These are phyloP conservation scores for Ahaetulla prasina DNA, from an alignment of 2,113 vertebrate genomes.

Conservation along the genomic window DNA sequence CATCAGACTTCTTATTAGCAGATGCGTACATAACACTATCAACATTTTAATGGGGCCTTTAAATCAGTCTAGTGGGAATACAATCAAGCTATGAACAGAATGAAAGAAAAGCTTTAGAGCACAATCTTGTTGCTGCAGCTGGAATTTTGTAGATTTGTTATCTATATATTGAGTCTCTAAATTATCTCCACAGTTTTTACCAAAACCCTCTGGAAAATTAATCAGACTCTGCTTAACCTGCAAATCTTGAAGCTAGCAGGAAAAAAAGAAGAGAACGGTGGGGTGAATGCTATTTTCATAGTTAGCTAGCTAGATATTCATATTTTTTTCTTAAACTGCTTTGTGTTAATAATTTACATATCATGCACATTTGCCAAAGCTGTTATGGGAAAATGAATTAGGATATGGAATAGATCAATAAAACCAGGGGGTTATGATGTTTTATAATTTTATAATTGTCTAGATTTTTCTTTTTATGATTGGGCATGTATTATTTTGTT, in stretches of 20 bases:
- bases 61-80: conserved; percentile 14
- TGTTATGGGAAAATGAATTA: conserved; percentile 1
- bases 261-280: background rate
- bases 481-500: background rate
- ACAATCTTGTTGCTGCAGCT: conserved; percentile 12
- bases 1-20: conserved; percentile 19
- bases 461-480: conserved; percentile 14
- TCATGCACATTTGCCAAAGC: conserved; percentile 16
- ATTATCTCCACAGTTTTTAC: conserved; percentile 18
- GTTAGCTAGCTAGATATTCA: conserved; percentile 26
- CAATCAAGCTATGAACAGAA: conserved; percentile 10
- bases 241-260: conserved; percentile 20
- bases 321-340: conserved; percentile 22
- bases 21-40: conserved; percentile 4
- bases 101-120: conserved; percentile 10
- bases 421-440: conserved; percentile 25
- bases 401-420: background rate
- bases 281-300: conserved; percentile 23
- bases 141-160: conserved; percentile 9
- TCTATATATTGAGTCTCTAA: conserved; percentile 21
- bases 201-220: conserved; percentile 25
- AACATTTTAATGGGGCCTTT: conserved; percentile 17
- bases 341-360: conserved; percentile 27
- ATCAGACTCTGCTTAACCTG: conserved; percentile 28
- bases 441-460: conserved; percentile 45